Percentiles rank a stretch among this genome's conserved stretches.
Conservation (phyloP, 2,113 vertebrate genomes). For the Galemys pyrenaicus region DNA sequence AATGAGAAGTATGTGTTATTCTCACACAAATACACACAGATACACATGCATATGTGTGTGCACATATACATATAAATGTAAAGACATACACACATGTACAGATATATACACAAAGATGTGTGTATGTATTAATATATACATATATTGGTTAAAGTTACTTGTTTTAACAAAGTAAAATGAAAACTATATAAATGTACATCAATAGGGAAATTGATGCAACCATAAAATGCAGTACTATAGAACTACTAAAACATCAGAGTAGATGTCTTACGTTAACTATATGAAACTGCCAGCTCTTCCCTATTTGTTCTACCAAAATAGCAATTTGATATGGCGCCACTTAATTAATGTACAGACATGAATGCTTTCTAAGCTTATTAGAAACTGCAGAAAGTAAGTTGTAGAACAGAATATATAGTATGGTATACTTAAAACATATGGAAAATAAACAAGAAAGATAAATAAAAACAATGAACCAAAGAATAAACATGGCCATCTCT, state of each 20-base stretch:
- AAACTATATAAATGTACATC: conserved; percentile 9
- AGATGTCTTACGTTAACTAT: background rate
- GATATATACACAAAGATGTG: background rate
- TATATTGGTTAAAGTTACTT: background rate
- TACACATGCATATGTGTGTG: background rate
- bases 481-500: background rate
- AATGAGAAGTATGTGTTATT: background rate
- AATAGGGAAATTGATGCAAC: background rate
- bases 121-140: background rate
- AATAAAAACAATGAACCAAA: background rate
- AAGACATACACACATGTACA: background rate
- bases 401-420: background rate
- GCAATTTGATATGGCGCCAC: background rate
- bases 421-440: background rate
- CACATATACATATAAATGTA: background rate
- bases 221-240: background rate
- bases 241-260: background rate
- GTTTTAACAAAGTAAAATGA: conserved; percentile 48
- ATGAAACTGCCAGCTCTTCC: background rate
- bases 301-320: background rate
- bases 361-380: background rate
- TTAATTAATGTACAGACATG: background rate
- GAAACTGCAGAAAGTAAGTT: background rate
- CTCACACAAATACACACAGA: background rate
- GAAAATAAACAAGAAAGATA: background rate